phyloP scores from a whole-genome alignment of 2,113 vertebrate genomes.

The Artemisiospiza belli region DNA sequence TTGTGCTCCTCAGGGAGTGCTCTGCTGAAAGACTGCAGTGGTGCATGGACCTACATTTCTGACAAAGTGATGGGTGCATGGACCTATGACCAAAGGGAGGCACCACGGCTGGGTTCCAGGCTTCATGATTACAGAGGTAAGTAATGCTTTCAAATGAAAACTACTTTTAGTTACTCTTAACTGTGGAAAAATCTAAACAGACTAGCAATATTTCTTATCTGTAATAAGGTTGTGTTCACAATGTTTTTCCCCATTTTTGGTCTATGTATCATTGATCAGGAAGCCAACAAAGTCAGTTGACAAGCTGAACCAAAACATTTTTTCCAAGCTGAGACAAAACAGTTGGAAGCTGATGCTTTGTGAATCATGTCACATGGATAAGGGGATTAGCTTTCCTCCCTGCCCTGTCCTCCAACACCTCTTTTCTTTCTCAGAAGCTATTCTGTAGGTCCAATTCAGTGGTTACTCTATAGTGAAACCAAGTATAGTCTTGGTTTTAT shows the following conservation, averaged over 20 bases:
- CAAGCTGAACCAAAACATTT: constrained; percentile 2
- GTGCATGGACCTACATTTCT: background rate
- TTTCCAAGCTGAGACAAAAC: background rate
- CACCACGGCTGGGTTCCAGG: background rate
- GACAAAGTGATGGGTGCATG: background rate
- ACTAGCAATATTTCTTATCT: background rate
- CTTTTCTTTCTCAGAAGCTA: constrained; percentile 6
- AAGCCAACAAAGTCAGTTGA: background rate
- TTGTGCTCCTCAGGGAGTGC: background rate
- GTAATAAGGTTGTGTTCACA: background rate
- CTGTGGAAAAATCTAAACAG: background rate
- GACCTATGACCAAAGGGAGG: background rate
- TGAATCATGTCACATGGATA: background rate
- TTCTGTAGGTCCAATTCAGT: background rate
- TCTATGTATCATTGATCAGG: background rate
- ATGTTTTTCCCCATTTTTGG: background rate
- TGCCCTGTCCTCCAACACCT: background rate
- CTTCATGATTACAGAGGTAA: background rate
- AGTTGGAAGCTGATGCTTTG: background rate
- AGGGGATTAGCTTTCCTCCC: background rate
- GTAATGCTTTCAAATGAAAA: background rate
- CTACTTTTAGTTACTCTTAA: background rate
- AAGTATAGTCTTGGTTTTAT: background rate
- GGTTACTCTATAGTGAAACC: background rate
- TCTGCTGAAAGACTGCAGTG: background rate